Conservation (phyloP, 1,140 invertebrate species). For the Anagrus nilaparvatae region DNA sequence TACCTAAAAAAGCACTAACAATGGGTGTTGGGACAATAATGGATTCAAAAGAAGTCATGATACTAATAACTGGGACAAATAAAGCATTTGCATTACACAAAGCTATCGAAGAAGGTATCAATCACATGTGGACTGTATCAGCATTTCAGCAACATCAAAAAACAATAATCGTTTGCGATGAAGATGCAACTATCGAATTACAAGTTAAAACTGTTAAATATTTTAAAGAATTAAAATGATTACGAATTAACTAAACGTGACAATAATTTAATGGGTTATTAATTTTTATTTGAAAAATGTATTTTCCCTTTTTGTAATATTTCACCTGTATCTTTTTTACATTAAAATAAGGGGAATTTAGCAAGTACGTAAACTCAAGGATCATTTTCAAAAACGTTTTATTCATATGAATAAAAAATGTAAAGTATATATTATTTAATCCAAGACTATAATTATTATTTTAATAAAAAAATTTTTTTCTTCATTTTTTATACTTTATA, state of each 20-base stretch:
- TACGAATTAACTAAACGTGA: no score
- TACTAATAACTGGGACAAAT: conserved; percentile 94
- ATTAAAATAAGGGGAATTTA: no score
- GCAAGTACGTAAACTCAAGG: no score
- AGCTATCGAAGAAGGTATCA: conserved; percentile 94
- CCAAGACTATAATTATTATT: conserved; percentile 18
- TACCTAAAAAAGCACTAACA: conserved; percentile 88
- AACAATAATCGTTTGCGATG: conserved; percentile 92
- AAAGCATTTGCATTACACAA: conserved; percentile 94
- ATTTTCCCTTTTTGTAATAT: no score
- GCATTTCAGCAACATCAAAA: conserved; percentile 93
- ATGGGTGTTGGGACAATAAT: conserved; percentile 98
- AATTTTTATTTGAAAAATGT: no score
- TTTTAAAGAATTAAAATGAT: conserved; percentile 71
- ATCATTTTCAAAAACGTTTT: no score
- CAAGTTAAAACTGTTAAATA: conserved; percentile 98
- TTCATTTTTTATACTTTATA: background rate
- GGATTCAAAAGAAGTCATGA: conserved; percentile 97
- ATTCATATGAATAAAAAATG: no score
- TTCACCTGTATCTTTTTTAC: no score
- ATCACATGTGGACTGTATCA: conserved; percentile 99
- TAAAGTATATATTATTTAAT: conserved; percentile 18
- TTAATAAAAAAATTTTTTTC: conserved; percentile 14
- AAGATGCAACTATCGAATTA: conserved; percentile 94
- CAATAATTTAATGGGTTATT: conserved; percentile 4